These are phyloP conservation scores for Neomonachus schauinslandi DNA, from an alignment of 2,113 vertebrate species.

Conservation along the genomic window DNA sequence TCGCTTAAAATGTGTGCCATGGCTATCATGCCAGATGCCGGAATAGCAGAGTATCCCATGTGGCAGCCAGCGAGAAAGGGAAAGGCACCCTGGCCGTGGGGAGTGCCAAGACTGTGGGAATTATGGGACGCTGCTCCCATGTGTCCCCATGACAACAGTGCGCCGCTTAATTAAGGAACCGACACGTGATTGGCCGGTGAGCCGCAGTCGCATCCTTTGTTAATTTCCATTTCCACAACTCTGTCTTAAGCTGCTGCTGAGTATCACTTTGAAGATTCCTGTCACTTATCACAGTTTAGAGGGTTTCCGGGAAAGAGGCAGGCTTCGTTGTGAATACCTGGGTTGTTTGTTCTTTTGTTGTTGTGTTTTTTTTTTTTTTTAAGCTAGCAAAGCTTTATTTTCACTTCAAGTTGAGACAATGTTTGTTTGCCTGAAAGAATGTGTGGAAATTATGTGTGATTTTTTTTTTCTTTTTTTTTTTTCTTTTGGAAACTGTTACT, in stretches of 20 bases:
- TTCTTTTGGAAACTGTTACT: neutral
- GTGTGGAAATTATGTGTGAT: constrained; percentile 63
- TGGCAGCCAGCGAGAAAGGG: neutral
- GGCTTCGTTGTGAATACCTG: constrained; percentile 44
- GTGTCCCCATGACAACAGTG: neutral
- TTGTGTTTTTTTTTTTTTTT: constrained; percentile 8
- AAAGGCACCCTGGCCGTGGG: neutral
- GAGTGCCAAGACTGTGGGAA: neutral
- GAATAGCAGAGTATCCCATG: neutral
- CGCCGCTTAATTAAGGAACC: neutral
- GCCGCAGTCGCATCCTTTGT: neutral
- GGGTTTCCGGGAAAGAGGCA: constrained; percentile 25
- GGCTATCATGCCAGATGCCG: neutral
- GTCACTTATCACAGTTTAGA: neutral
- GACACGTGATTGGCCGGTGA: neutral
- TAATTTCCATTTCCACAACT: neutral
- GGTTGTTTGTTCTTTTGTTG: neutral
- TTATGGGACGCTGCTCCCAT: neutral
- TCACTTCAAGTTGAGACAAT: constrained; percentile 22
- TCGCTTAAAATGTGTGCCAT: neutral
- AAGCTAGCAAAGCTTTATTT: constrained; percentile 34
- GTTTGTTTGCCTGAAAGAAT: constrained; percentile 66
- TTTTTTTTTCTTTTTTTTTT: neutral
- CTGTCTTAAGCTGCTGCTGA: neutral
- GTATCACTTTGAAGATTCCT: neutral